Conservation (phyloP, 2,888 invertebrate genomes). For the Lamellibrachia satsuma region DNA sequence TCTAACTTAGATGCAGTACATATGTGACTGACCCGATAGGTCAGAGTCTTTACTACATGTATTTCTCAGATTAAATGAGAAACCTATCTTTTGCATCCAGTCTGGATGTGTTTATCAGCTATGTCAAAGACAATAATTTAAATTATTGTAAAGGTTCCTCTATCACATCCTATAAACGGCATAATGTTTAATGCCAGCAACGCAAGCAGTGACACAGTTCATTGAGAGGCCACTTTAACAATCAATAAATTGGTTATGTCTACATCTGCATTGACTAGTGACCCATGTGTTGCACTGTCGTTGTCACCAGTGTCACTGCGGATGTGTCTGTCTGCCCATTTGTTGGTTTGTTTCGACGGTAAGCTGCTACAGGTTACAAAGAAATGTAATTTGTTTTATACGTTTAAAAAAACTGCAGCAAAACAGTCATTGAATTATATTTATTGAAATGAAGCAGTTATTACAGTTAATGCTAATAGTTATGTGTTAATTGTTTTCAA, state of each 20-base stretch:
- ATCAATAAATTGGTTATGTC: no score
- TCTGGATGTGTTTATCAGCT: no score
- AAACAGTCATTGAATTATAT: not conserved
- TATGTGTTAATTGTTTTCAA: not conserved
- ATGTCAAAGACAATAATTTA: no score
- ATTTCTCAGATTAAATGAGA: no score
- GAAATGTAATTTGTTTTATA: not conserved
- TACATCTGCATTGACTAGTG: not conserved
- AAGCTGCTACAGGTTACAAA: not conserved
- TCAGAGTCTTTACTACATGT: no score
- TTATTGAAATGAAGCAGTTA: not conserved
- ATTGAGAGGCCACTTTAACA: no score
- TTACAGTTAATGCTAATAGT: not conserved
- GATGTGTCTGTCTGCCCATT: slow-evolving; percentile 26
- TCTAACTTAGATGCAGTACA: no score
- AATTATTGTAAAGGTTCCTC: no score
- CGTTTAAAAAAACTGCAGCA: not conserved
- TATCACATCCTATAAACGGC: no score
- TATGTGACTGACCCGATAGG: no score
- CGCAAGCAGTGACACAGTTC: not conserved
- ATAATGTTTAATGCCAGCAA: not conserved
- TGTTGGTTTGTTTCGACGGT: not conserved
- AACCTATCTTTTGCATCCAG: no score
- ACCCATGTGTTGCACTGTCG: not conserved
- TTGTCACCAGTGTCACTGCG: slow-evolving; percentile 5